Evolutionary conservation across 30 jellyfish, hydroid and myxozoan genomes (phyloP).

Genomic region (Turritopsis rubra): DNA sequence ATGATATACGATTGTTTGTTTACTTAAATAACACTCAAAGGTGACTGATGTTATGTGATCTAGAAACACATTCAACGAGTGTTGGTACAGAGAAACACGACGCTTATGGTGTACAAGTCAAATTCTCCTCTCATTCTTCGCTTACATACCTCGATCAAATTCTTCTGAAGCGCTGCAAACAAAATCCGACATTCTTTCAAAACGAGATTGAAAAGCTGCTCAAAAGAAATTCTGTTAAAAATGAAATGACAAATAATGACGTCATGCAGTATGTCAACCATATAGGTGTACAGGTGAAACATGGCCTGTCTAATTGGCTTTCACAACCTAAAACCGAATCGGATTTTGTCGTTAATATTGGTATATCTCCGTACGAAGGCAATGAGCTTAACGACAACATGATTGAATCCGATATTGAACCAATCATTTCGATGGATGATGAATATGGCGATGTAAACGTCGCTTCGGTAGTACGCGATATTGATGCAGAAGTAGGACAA

Average conservation of each 20-base stretch:
- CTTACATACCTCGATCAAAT: neutral
- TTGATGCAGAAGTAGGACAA: neutral
- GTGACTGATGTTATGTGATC: neutral
- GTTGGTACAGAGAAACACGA: constrained; percentile 1
- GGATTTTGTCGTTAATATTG: neutral
- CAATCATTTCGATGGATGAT: neutral
- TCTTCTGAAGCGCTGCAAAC: neutral
- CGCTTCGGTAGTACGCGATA: neutral
- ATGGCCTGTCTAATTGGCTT: neutral
- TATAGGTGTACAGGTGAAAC: neutral
- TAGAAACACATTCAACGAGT: neutral
- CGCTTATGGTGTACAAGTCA: neutral
- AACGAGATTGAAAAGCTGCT: neutral
- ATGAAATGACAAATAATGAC: neutral
- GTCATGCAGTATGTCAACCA: neutral
- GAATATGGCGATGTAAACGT: neutral
- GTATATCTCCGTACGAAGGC: neutral
- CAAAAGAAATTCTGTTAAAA: neutral
- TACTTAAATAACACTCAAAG: too few species aligned
- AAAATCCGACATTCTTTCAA: neutral
- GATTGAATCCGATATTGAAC: neutral
- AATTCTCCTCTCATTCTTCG: constrained; percentile 1
- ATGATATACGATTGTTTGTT: too few species aligned
- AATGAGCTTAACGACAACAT: neutral
- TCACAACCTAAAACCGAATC: neutral